A percentile compares a stretch with the other conserved stretches of the same genome.
These are phyloP conservation scores for Xanthorhoe designata DNA, from an alignment of 2,888 invertebrate species.

Conservation along the genomic window DNA sequence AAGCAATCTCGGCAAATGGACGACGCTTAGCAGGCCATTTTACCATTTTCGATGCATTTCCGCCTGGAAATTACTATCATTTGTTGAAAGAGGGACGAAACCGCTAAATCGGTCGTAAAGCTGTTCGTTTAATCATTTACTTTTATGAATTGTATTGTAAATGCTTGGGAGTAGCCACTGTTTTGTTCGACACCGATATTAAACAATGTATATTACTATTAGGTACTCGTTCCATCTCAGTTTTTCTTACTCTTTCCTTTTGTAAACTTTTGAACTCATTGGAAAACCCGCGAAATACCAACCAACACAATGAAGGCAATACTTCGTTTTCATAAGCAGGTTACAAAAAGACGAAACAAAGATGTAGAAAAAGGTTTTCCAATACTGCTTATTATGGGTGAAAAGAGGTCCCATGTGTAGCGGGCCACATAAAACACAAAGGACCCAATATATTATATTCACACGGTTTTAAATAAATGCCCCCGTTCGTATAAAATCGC, in stretches of 20 bases:
- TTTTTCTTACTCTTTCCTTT: neutral
- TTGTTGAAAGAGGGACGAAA: slow-evolving; percentile 74
- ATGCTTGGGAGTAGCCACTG: neutral
- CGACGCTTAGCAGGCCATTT: slow-evolving; percentile 80
- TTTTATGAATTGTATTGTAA: slow-evolving; percentile 20
- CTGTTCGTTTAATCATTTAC: slow-evolving; percentile 54
- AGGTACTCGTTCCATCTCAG: neutral
- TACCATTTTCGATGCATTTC: slow-evolving; percentile 82
- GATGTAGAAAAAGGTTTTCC: slow-evolving; percentile 31
- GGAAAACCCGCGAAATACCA: neutral
- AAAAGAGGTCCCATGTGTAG: slow-evolving; percentile 49
- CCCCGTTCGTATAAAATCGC: slow-evolving; percentile 42
- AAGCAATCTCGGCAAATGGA: slow-evolving; percentile 77
- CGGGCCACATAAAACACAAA: slow-evolving; percentile 41
- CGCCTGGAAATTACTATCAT: slow-evolving; percentile 81
- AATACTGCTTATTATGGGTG: slow-evolving; percentile 20
- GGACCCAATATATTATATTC: slow-evolving; percentile 16
- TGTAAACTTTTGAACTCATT: neutral
- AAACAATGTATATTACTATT: neutral
- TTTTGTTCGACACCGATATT: neutral
- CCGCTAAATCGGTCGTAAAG: slow-evolving; percentile 63
- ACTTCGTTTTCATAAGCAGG: neutral
- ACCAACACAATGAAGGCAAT: neutral
- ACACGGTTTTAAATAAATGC: slow-evolving; percentile 51
- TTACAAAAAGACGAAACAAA: slow-evolving; percentile 3